Evolutionary conservation across 2,113 vertebrate species (phyloP).

Genomic region (Opisthocomus hoazin): DNA sequence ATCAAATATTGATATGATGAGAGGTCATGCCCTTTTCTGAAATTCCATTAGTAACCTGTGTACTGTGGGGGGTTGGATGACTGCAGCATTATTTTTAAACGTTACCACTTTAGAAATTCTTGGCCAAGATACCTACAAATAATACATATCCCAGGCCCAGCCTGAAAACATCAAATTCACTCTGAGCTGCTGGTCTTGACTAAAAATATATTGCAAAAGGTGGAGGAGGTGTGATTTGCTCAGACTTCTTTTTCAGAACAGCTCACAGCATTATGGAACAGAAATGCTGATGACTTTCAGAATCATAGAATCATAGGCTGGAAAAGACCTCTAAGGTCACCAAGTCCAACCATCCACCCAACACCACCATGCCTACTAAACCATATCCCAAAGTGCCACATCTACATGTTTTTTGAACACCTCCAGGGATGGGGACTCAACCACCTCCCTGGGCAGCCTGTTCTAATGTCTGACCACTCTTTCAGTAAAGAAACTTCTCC

Average conservation of each 20-base stretch:
- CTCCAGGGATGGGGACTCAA: no score
- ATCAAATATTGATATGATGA: slow-evolving; percentile 64
- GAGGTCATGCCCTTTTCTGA: slow-evolving; percentile 46
- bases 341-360: no score
- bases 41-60: slow-evolving; percentile 47
- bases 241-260: neutral
- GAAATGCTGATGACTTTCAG: neutral
- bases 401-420: no score
- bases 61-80: neutral
- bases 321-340: no score
- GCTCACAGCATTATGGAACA: neutral
- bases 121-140: neutral
- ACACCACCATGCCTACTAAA: no score
- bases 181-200: neutral
- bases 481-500: no score
- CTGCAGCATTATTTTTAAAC: slow-evolving; percentile 27
- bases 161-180: neutral
- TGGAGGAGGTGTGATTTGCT: neutral
- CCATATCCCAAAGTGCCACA: no score
- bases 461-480: no score
- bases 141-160: neutral
- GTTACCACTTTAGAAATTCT: neutral
- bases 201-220: neutral
- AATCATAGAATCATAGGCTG: no score
- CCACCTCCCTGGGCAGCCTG: no score